Base-by-base conservation (phyloP, 2,113 vertebrate genomes). In the Sterna hirundo region DNA sequence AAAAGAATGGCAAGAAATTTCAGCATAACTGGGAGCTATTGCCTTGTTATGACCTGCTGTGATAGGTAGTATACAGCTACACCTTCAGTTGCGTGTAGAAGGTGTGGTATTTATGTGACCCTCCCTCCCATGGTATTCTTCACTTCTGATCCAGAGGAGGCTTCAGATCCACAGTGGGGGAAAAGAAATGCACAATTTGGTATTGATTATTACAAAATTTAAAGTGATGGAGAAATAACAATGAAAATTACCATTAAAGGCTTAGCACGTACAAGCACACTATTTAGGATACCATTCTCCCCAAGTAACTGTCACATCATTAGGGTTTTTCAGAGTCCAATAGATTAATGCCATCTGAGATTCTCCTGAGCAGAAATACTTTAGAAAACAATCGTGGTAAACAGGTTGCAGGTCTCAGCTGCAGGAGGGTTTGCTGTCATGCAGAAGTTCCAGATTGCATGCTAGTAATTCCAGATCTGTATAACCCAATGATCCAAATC, bases 21-120 rank as follows among this genome's bases (percentile, higher is more conserved):
- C 32, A 76, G 32, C 15, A 8, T 17, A 55, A 57, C 44, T 52
- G 49, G 68, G 81, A 86, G 47, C 26, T 86, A 0, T 52, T 95
- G 51, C 61, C 5, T 3, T 60, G 16, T 27, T 64, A 10, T 26
- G 62, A 14, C 27, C 34, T 79, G 70, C 75, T 71, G 1, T 47
- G 27, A 7, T 4, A 13, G 46, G 15, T 10, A 1, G 0, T 5
- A 22, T 9, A 8, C 15, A 44, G 49, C 92, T 10, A 8, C 15
- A 46, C 32, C 90, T 70, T 52, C 32, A 26, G 38, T 10, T 27
- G 15, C 1, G 1, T 4, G 34, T n/a, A 47, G 64, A 36, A 75
- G 27, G 26, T 22, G 5, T 26, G 10, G 3, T 60, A 17, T 77
- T 90, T 70, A 3, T 44, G 27, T 78, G 49, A 21, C 17, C 9